phyloP scores from a whole-genome alignment of 1,140 invertebrate species.

The Drosophila pruinosa region DNA sequence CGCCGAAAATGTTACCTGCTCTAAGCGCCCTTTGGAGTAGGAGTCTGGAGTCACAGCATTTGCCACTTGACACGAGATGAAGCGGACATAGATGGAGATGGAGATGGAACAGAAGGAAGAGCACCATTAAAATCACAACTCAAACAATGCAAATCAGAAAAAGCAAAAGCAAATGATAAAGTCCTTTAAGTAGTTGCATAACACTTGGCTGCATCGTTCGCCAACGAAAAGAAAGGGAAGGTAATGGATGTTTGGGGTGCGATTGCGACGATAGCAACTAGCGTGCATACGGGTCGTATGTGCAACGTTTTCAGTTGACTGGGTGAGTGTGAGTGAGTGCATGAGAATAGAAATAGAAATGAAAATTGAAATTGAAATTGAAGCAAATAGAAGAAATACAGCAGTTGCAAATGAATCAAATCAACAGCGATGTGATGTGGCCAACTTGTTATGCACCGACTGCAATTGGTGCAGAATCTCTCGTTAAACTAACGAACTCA shows the following conservation, averaged over 20 bases:
- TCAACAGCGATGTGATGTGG: conserved; percentile 58
- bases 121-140: conserved; percentile 59
- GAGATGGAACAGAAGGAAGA: neutral
- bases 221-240: neutral
- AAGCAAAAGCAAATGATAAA: conserved; percentile 67
- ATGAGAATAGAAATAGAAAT: neutral
- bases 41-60: neutral
- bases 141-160: conserved; percentile 59
- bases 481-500: conserved; percentile 30
- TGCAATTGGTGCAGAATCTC: conserved; percentile 40
- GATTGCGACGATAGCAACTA: conserved; percentile 58
- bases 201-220: conserved; percentile 73
- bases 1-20: conserved; percentile 72
- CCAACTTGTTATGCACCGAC: conserved; percentile 64
- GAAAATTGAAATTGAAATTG: conserved; percentile 12
- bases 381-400: too few species aligned
- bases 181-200: conserved; percentile 80
- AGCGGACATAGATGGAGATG: neutral
- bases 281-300: conserved; percentile 76
- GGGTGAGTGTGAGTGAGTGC: conserved; percentile 26
- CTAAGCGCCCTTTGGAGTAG: conserved; percentile 30
- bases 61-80: neutral
- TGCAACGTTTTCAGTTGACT: conserved; percentile 74
- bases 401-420: too few species aligned
- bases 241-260: conserved; percentile 11